These are phyloP conservation scores for Chalcosyrphus nemorum DNA, from an alignment of 2,888 invertebrate species.

Conservation along the genomic window DNA sequence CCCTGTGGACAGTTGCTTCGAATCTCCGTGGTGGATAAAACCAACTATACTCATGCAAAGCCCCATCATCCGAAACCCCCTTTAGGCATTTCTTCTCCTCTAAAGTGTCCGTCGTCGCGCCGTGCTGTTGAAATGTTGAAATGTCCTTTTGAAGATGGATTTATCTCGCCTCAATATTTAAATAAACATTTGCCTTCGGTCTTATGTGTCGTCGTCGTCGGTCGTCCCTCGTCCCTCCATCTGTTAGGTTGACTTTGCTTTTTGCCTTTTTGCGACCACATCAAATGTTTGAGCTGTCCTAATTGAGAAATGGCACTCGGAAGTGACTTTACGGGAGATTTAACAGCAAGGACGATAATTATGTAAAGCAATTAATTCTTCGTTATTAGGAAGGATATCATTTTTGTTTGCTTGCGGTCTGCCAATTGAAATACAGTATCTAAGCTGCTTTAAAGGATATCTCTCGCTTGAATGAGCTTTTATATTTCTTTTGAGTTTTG, in stretches of 20 bases:
- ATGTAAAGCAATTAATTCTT: conserved; percentile 38
- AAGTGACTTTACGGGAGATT: background rate
- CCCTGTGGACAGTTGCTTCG: background rate
- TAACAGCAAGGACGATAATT: conserved; percentile 14
- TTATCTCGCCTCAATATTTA: conserved; percentile 41
- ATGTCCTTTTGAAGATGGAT: conserved; percentile 29
- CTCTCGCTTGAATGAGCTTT: background rate
- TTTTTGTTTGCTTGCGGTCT: background rate
- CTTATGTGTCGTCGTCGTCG: background rate
- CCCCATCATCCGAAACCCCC: no score
- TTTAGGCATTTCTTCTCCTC: background rate
- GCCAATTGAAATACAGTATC: background rate
- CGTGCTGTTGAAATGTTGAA: no score
- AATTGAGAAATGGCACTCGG: conserved; percentile 7
- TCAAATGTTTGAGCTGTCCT: conserved; percentile 12
- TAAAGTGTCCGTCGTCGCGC: no score
- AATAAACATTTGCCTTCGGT: conserved; percentile 41
- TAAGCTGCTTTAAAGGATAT: background rate
- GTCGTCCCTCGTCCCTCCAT: background rate
- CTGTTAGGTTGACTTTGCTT: background rate
- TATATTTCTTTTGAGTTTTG: background rate
- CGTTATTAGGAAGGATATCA: background rate
- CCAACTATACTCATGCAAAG: background rate
- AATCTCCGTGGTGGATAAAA: background rate
- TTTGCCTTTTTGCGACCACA: background rate